Evolutionary conservation across 2,888 invertebrate genomes (phyloP).

Genomic region (Mesoligia furuncula): DNA sequence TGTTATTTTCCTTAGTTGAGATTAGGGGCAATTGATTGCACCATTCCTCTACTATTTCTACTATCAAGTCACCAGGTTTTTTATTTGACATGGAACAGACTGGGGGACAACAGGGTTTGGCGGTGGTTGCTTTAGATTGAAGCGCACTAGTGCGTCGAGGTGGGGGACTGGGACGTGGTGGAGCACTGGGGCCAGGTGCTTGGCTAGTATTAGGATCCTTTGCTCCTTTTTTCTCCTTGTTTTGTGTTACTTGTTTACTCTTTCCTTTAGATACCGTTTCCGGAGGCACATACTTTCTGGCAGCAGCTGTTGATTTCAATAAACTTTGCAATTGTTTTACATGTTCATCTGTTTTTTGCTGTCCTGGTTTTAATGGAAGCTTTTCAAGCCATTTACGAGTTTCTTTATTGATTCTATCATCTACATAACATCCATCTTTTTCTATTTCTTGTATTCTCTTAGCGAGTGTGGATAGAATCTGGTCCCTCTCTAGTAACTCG

Average conservation of each 20-base stretch:
- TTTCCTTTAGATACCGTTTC: conserved; percentile 51
- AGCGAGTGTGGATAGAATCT: conserved; percentile 75
- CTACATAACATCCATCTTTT: conserved; percentile 64
- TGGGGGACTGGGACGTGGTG: conserved; percentile 49
- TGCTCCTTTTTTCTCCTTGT: conserved; percentile 23
- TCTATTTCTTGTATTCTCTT: conserved; percentile 78
- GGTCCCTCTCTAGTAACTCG: conserved; percentile 74
- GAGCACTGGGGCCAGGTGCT: conserved; percentile 63
- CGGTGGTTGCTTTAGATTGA: conserved; percentile 52
- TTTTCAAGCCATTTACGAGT: conserved; percentile 76
- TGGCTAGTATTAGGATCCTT: conserved; percentile 56
- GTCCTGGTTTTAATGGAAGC: conserved; percentile 70
- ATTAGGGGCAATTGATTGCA: conserved; percentile 75
- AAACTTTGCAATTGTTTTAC: conserved; percentile 68
- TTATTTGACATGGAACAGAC: conserved; percentile 51
- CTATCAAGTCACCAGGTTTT: conserved; percentile 75
- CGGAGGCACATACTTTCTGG: conserved; percentile 72
- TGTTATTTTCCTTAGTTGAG: conserved; percentile 63
- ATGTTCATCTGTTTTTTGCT: conserved; percentile 65
- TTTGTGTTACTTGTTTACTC: conserved; percentile 49
- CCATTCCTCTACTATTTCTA: conserved; percentile 77
- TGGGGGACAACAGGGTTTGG: conserved; percentile 47
- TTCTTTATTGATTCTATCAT: conserved; percentile 75
- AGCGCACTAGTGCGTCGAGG: not conserved
- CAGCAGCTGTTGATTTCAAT: conserved; percentile 71